These are phyloP conservation scores for Nesogale talazaci DNA, from an alignment of 2,113 vertebrate genomes.

Conservation along the genomic window DNA sequence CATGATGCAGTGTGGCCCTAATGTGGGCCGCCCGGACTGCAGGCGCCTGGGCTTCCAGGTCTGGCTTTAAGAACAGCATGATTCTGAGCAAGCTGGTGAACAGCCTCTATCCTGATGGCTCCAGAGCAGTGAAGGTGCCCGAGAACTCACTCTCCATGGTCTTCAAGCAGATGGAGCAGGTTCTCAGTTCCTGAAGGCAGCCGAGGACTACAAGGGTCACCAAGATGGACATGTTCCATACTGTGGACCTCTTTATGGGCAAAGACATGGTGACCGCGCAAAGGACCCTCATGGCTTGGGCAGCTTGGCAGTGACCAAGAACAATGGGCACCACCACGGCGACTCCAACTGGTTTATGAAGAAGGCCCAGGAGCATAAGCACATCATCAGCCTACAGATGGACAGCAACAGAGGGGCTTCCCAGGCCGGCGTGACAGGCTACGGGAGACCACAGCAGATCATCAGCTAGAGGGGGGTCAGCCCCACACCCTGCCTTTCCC, in stretches of 20 bases:
- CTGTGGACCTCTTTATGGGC: slow-evolving; percentile 97
- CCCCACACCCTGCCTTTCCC: slow-evolving; percentile 23
- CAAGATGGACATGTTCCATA: slow-evolving; percentile 98
- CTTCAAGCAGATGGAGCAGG: slow-evolving; percentile 99
- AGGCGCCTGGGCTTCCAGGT: slow-evolving; percentile 96
- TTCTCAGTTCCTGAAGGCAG: slow-evolving; percentile 96
- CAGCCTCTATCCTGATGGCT: slow-evolving; percentile 88
- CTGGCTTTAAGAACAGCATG: slow-evolving; percentile 98
- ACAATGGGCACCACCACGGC: slow-evolving; percentile 94
- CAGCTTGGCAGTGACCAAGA: slow-evolving; percentile 96
- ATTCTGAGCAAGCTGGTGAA: slow-evolving; percentile 94
- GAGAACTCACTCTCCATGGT: slow-evolving; percentile 92
- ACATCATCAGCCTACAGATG: slow-evolving; percentile 97
- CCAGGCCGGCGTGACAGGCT: slow-evolving; percentile 96
- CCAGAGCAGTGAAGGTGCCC: slow-evolving; percentile 94
- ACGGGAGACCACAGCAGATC: slow-evolving; percentile 96
- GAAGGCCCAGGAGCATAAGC: slow-evolving; percentile 98
- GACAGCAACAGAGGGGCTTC: slow-evolving; percentile 96
- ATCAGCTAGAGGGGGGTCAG: slow-evolving; percentile 84
- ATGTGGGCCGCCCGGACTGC: slow-evolving; percentile 89
- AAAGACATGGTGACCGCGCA: slow-evolving; percentile 97
- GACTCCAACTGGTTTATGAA: slow-evolving; percentile 98
- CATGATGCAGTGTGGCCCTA: slow-evolving; percentile 89
- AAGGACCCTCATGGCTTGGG: slow-evolving; percentile 96
- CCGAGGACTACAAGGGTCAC: slow-evolving; percentile 94